Conservation (phyloP, 2,888 invertebrate genomes). For the Synanthedon vespiformis region DNA sequence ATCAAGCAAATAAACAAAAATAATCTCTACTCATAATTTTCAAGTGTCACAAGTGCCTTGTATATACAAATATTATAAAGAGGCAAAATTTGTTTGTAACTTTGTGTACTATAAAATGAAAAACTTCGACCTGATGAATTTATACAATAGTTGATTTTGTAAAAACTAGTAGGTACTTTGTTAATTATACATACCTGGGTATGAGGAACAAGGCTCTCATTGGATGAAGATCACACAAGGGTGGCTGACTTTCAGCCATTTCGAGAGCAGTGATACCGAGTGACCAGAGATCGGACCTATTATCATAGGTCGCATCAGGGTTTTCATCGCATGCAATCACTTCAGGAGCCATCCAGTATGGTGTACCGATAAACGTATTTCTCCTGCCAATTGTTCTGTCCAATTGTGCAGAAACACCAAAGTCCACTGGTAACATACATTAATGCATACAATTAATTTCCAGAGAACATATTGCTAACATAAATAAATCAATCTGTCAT, state of each 20-base stretch:
- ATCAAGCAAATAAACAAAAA: too few species aligned
- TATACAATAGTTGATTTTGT: too few species aligned
- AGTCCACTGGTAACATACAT: conserved; percentile 80
- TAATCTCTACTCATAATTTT: too few species aligned
- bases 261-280: conserved; percentile 98
- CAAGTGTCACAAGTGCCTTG: too few species aligned
- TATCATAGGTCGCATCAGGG: conserved; percentile 99
- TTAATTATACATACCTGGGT: conserved; percentile 68
- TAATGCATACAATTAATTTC: neutral
- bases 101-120: too few species aligned
- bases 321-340: conserved; percentile 99
- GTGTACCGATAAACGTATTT: conserved; percentile 99
- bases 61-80: too few species aligned
- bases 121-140: too few species aligned
- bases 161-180: neutral
- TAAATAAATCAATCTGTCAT: conserved; percentile 1
- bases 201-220: conserved; percentile 99
- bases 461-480: neutral
- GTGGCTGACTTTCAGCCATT: conserved; percentile 99
- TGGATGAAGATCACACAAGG: conserved; percentile 98
- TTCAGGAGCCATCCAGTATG: conserved; percentile 99
- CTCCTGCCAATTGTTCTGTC: conserved; percentile 98
- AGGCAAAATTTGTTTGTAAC: too few species aligned
- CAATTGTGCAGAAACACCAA: conserved; percentile 98
- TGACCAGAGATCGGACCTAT: conserved; percentile 92